Base-by-base conservation (phyloP, 1,140 invertebrate genomes). In the Brachionus calyciflorus region DNA sequence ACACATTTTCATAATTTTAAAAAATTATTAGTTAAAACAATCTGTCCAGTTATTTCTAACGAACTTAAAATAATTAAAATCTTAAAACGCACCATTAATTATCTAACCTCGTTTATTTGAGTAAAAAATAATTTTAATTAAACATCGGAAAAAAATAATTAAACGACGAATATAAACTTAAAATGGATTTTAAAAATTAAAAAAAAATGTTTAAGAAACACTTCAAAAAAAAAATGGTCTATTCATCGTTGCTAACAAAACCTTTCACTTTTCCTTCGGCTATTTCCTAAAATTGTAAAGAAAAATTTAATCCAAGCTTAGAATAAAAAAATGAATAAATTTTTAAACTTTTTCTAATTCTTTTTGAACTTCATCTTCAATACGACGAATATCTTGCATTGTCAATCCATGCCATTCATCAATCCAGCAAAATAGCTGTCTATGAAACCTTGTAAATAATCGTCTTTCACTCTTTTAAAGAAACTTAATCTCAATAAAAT, bases 381-480 rank as follows among this genome's bases (percentile, higher is more conserved):
- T 65, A 14, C 33, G 53, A 40, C 84, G 79, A 46, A 85, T 85
- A 77, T 85, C 83, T 9, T 80, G 79, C 80, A 85, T 84, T 7
- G 83, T 83, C 76, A 84, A 40, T 21, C 82, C 83, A 78, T 82
- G 79, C 81, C 82, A 85, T 46, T 83, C 79, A 75, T 84, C 83
- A 28, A 79, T 82, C 83, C 81, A 83, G 78, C 83, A 85, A 84
- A 97, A 97, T 60, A 99, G 92, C 90, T 99, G 94, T 79, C 96
- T 92, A 85, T 97, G 93, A 86, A 97, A 97, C 87, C 94, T 97
- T 79, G 93, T 94, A 85, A 99, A 99, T 48, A 99, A 87, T 7
- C 69, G 21, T 73, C 69, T 30, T 55, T 73, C 69, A 30, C 69
- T 73, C 69, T 73, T 33, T 33, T 9, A 30, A 12, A 21, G 3